Conservation (phyloP, 2,797 vertebrate genomes). For the Spinus pinus region DNA sequence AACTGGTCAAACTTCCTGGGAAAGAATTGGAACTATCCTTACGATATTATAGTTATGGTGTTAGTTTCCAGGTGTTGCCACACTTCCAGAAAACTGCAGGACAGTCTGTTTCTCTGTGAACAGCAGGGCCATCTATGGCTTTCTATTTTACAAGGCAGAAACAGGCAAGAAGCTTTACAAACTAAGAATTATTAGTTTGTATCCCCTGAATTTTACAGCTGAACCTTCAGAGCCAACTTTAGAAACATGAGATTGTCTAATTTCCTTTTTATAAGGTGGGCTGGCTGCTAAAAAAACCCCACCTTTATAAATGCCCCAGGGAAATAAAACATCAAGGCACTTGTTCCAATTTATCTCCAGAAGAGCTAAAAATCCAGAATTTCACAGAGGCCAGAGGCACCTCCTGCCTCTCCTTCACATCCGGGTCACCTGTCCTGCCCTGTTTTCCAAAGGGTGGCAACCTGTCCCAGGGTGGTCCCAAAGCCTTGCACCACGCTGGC, state of each 20-base stretch:
- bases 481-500: background rate
- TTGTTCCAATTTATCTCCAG: background rate
- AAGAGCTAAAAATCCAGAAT: background rate
- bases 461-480: background rate
- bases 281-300: background rate
- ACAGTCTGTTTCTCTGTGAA: background rate
- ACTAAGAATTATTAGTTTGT: background rate
- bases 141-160: background rate
- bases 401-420: rapidly evolving
- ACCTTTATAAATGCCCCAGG: background rate
- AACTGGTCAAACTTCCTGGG: background rate
- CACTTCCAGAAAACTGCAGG: constrained; percentile 17
- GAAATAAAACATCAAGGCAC: background rate
- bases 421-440: background rate
- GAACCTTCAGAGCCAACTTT: rapidly evolving
- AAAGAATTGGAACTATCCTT: background rate
- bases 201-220: background rate
- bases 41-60: background rate
- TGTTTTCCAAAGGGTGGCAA: constrained; percentile 40
- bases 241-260: background rate
- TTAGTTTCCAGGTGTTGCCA: constrained; percentile 32
- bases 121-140: background rate
- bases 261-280: background rate
- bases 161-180: background rate
- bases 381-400: background rate